These are phyloP conservation scores for Trachemys scripta DNA, from an alignment of 2,113 vertebrate species.

Conservation along the genomic window DNA sequence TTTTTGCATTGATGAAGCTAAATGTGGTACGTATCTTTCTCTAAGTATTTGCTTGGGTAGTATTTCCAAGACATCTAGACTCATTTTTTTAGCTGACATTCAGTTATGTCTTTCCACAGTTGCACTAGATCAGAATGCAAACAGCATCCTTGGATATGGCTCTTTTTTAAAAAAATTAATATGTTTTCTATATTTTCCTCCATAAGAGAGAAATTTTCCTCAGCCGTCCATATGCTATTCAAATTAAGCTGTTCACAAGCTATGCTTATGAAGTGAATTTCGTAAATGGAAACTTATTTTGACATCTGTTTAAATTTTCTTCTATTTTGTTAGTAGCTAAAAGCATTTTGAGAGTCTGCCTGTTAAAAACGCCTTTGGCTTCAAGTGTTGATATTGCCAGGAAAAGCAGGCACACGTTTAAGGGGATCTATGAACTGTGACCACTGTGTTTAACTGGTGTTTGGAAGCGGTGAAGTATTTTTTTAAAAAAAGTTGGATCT, in stretches of 20 bases:
- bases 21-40: background rate
- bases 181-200: background rate
- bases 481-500: background rate
- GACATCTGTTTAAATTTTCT: conserved; percentile 53
- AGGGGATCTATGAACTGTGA: background rate
- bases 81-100: background rate
- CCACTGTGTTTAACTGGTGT: background rate
- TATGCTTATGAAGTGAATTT: background rate
- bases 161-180: background rate
- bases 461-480: background rate
- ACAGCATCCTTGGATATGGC: background rate
- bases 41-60: conserved; percentile 10
- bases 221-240: conserved; percentile 21
- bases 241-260: conserved; percentile 21
- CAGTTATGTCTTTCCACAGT: background rate
- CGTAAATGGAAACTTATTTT: conserved; percentile 53
- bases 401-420: background rate
- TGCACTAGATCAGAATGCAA: background rate
- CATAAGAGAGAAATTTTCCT: background rate
- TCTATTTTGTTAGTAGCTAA: conserved; percentile 11
- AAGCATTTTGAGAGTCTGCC: conserved; percentile 22
- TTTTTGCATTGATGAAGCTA: background rate
- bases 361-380: background rate
- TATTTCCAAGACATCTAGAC: conserved; percentile 10
- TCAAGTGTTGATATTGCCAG: background rate